Base-by-base conservation (phyloP, 2,113 vertebrate genomes). In the Xiphophorus maculatus region DNA sequence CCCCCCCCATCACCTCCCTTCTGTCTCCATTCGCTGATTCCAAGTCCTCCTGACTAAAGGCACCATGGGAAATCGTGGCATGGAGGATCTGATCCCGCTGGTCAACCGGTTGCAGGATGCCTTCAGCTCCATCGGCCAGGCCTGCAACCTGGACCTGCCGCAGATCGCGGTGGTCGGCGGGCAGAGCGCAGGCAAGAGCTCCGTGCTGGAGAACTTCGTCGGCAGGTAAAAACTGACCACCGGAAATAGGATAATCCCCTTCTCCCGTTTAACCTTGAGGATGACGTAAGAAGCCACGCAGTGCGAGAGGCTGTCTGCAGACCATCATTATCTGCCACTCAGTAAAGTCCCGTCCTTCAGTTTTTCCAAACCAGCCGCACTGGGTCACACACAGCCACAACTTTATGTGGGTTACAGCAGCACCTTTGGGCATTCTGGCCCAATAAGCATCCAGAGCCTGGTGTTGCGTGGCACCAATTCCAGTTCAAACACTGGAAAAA, bases 101-200 rank as follows among this genome's bases (percentile, higher is more conserved):
- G 97, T 97, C 84, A 97, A 97, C 95, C 94, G 89, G 79, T 95
- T 97, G 88, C 97, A 97, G 94, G 97, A 98, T 76, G 97, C 97
- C 66, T 98, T 98, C 95, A 96, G 96, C 83, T 94, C 94, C 78
- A 94, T 97, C 78, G 96, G 96, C 11, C 97, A 97, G 93, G 95
- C 87, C 91, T 97, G 96, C 91, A 94, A 96, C 87, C 94, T 97
- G 73, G 96, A 96, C 93, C 93, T 97, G 91, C 96, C 96, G 68
- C 96, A 97, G 91, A 97, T 97, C 81, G 96, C 96, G 0, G 96
- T 97, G 90, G 96, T 97, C 81, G 96, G 96, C 65, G 96, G 96
- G 3, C 96, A 97, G 95, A 97, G 96, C 84, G 96, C 95, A 12
- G 96, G 96, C 25, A 97, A 96, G 87, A 97, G 96, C 95, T 97